Evolutionary conservation across 2,888 invertebrate genomes (phyloP), one percentile per base, ranked within the genome.

Genomic region (Dorcus parallelipipedus): DNA sequence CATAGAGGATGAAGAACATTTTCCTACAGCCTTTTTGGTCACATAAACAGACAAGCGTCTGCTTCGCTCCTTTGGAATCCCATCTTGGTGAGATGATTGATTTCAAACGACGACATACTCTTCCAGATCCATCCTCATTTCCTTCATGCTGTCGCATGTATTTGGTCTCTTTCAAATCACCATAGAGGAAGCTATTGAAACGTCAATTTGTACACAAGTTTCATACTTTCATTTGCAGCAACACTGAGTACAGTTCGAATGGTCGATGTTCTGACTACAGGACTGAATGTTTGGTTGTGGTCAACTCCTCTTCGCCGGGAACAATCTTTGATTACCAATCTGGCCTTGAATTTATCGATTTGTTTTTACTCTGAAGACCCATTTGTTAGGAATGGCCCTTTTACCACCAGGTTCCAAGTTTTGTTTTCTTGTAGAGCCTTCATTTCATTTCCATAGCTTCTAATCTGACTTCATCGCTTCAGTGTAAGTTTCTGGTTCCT

Each of bases 91-190:
- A 73, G 49, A 55, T 69, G 71, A 41, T 67, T 67, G 50, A 63
- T 55, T 65, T 64, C 9, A 77, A 60, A 42, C 66, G 62, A 56
- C 75, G 77, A n/a, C n/a, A n/a, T 4, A 74, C 72, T 20, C 54
- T 43, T 5, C 50, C 52, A 2, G 67, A 62, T n/a, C 67, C 69
- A 59, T 73, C 69, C 14, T 65, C 54, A 54, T 65, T 71, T 8
- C 74, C 74, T 54, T 71, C 63, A 47, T 75, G 76, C 41, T 74
- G 72, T 48, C 67, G 57, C 72, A 75, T 74, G 51, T 66, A 73
- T 8, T 75, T 14, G 10, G 42, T 42, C 65, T 42, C 42, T 42
- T 42, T 17, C 7, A 6, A 42, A 8, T 42, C 42, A 14, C 42
- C 42, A 10, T 42, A 8, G 42, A 20, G 20, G 20, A 20, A 20